These are phyloP conservation scores for Muscicapa adusta DNA, from an alignment of 2,113 vertebrate genomes.

Conservation along the genomic window DNA sequence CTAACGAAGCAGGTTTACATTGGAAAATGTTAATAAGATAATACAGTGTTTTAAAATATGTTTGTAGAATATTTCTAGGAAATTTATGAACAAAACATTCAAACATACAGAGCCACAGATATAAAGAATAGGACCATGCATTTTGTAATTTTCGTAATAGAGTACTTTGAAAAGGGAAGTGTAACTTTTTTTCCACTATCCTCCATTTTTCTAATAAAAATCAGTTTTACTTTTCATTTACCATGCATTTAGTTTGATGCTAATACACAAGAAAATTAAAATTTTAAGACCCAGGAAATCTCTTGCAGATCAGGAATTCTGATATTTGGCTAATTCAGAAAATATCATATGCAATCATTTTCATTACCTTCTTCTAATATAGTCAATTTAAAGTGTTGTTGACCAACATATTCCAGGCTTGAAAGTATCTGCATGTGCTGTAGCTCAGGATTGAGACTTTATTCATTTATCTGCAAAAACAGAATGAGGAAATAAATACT, in stretches of 20 bases:
- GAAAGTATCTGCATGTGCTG: neutral
- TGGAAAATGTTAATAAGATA: neutral
- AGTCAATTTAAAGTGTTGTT: neutral
- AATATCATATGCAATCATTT: neutral
- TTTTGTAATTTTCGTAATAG: neutral
- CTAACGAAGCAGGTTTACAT: neutral
- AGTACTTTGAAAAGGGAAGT: neutral
- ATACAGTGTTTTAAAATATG: neutral
- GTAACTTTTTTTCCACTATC: neutral
- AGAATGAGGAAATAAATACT: neutral
- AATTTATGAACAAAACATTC: neutral
- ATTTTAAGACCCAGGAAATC: neutral
- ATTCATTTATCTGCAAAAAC: neutral
- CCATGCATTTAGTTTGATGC: neutral
- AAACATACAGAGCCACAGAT: neutral
- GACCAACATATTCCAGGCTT: neutral
- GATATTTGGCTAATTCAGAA: neutral
- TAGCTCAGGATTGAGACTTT: neutral
- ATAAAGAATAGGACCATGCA: neutral
- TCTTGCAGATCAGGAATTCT: neutral
- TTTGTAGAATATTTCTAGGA: neutral
- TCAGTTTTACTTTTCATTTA: neutral
- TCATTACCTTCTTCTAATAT: neutral
- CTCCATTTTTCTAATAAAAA: neutral
- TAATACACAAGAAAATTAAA: neutral